Evolutionary conservation across 2,797 vertebrate species (phyloP).

Genomic region (Macropus fuliginosus): DNA sequence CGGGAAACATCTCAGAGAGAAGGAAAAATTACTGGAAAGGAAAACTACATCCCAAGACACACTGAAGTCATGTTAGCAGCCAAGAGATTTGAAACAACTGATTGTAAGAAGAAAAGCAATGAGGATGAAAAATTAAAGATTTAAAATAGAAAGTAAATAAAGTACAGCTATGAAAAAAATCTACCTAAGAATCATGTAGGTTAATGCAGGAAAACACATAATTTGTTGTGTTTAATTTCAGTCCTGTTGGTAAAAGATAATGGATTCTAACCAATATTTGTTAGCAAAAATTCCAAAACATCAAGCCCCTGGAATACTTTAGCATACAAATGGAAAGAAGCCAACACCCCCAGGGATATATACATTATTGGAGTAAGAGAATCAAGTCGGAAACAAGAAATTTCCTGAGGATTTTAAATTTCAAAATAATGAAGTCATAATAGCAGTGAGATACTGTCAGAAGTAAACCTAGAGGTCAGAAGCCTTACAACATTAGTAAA

Average conservation of each 20-base stretch:
- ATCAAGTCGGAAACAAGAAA: constrained; percentile 52
- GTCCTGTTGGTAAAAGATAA: constrained; percentile 4
- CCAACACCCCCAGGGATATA: background rate
- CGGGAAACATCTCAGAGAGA: background rate
- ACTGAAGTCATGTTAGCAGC: background rate
- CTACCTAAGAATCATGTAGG: background rate
- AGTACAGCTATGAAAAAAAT: constrained; percentile 18
- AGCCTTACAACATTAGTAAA: constrained; percentile 34
- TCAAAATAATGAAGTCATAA: constrained; percentile 56
- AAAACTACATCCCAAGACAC: background rate
- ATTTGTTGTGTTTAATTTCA: constrained; percentile 16
- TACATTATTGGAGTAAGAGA: constrained; percentile 38
- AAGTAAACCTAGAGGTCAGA: constrained; percentile 31
- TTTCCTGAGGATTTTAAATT: constrained; percentile 46
- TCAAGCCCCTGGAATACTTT: constrained; percentile 38
- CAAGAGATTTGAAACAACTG: constrained; percentile 36
- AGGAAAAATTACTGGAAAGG: background rate
- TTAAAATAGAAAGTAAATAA: constrained; percentile 45
- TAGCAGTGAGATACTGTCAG: background rate
- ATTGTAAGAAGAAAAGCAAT: constrained; percentile 5
- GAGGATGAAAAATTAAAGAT: constrained; percentile 21
- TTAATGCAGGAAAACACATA: background rate
- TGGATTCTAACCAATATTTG: constrained; percentile 46
- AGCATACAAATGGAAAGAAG: constrained; percentile 48
- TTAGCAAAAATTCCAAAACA: background rate